phyloP scores from a whole-genome alignment of 2,797 vertebrate genomes.

The Cryptoprocta ferox region DNA sequence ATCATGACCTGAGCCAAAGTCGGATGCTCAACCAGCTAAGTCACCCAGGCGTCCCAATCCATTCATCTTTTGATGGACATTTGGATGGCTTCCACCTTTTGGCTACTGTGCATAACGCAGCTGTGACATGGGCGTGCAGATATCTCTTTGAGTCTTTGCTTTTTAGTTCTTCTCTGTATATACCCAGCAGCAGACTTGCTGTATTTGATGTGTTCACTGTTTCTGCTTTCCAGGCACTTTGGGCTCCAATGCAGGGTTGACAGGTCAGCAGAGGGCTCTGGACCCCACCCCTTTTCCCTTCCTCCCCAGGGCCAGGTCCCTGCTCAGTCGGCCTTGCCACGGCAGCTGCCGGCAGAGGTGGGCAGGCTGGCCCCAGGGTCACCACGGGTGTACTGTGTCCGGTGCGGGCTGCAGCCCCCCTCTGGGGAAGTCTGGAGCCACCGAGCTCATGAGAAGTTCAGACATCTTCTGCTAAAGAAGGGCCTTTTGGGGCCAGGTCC shows the following conservation, averaged over 20 bases:
- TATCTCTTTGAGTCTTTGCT: neutral
- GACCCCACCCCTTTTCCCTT: neutral
- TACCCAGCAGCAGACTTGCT: neutral
- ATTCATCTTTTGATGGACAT: neutral
- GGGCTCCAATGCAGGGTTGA: neutral
- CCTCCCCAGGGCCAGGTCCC: neutral
- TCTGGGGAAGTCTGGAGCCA: constrained; percentile 15
- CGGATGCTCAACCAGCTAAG: too few species aligned
- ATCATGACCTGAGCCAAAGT: too few species aligned
- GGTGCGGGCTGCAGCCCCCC: neutral
- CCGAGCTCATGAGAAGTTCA: neutral
- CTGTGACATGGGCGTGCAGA: neutral
- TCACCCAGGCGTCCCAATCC: too few species aligned
- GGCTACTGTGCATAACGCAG: neutral
- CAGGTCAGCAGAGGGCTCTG: neutral
- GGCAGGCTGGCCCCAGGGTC: neutral
- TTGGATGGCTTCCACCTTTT: neutral
- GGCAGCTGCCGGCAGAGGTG: constrained; percentile 8
- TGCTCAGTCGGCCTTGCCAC: neutral
- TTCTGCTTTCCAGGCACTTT: neutral
- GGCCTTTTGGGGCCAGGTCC: neutral
- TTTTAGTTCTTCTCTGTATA: neutral
- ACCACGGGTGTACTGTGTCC: neutral
- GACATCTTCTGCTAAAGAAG: constrained; percentile 5
- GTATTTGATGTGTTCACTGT: neutral